Evolutionary conservation across 1,140 invertebrate species (phyloP), one percentile per base, ranked within the genome.

Genomic region (Penaeus japonicus): DNA sequence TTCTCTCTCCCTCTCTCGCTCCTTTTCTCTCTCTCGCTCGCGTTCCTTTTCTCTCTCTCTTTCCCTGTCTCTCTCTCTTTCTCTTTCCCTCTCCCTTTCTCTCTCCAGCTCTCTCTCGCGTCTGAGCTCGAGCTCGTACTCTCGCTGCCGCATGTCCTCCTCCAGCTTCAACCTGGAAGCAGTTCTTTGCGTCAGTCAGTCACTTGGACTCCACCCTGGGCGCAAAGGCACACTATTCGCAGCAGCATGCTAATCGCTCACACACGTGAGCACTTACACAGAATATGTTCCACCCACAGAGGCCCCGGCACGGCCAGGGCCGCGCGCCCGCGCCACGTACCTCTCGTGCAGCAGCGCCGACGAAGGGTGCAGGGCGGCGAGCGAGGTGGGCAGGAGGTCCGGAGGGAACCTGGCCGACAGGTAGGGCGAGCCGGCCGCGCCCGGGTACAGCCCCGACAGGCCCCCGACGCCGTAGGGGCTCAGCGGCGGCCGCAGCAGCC

Each of bases 401-500:
- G 87, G 89, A 10, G 89, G 89, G 55, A 90, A 90, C 53, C 87
- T 70, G 18, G 89, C 84, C 12, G 89, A 85, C 5, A 90, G 87
- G 84, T 90, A 90, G 27, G 89, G 89, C n/a, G 85, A 87, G 59
- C 70, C 83, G 65, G 88, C 88, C 20, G 90, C 84, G 24, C 84
- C 90, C 32, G 89, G 89, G 54, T 89, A 89, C 53, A 89, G 59
- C 24, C 77, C 89, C 55, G 89, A 89, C 59, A 89, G 57, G 35
- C 89, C 84, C 3, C 89, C 84, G 24, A 89, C 89, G 86, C 89
- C 83, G 80, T 90, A 90, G 30, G 93, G 92, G 73, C 93, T 90
- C 73, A 95, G 94, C 57, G 94, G 93, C 30, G 94, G 93, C 90
- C 96, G 94, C 90, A 96, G 93, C 92, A 96, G 93, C 81, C 95